A percentile compares a stretch with the other conserved stretches of the same genome.
phyloP scores from a whole-genome alignment of 2,113 vertebrate species.

The Elephantulus edwardii region DNA sequence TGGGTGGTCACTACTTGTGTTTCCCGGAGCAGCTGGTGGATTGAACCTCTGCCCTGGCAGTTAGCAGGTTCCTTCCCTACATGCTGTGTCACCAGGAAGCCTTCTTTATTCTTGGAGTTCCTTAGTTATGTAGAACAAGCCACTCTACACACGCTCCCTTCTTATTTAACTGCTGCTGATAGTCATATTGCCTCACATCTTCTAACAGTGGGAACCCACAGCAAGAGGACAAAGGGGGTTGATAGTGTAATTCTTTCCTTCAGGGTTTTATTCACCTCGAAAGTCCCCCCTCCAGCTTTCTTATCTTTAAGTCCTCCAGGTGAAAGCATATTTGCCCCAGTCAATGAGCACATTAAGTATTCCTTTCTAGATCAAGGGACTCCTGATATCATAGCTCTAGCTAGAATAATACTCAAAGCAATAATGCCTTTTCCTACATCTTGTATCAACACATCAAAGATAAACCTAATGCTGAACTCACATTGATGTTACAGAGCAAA shows the following conservation, averaged over 20 bases:
- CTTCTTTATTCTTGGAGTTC: background rate
- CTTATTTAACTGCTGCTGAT: background rate
- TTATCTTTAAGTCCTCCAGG: background rate
- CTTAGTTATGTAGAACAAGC: background rate
- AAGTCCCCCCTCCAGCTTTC: background rate
- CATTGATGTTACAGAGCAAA: background rate
- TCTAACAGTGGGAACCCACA: background rate
- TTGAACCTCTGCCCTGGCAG: too few species aligned
- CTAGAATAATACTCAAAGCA: background rate
- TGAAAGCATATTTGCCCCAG: background rate
- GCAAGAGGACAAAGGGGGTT: background rate
- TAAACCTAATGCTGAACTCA: conserved; percentile 7
- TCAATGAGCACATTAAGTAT: background rate
- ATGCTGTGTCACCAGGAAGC: too few species aligned
- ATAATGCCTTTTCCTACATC: background rate
- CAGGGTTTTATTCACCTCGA: background rate
- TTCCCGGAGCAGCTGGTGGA: too few species aligned
- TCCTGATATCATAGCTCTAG: background rate
- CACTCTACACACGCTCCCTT: background rate
- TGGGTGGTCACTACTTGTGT: too few species aligned
- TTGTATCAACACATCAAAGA: background rate
- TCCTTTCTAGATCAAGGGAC: background rate
- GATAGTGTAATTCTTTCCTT: background rate
- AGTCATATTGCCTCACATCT: background rate
- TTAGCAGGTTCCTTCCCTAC: too few species aligned